Evolutionary conservation across 2,888 invertebrate species (phyloP), one percentile per base, ranked within the genome.

Genomic region (Oligia strigilis): DNA sequence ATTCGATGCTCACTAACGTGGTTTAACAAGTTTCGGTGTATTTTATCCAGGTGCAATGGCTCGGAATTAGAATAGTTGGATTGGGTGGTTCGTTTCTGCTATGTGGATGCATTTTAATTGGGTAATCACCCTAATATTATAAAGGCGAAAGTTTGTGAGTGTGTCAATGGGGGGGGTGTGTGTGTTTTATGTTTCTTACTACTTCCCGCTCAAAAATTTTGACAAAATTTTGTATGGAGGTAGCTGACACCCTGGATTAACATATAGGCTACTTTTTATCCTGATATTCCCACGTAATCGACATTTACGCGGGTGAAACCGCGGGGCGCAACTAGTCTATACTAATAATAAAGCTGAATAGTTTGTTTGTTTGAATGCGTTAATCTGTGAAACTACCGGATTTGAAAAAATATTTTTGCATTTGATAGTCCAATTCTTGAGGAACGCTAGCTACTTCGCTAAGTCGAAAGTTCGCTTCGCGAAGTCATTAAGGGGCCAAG

Each of bases 11-110:
- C 88, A 87, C 86, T 83, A 85, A 89, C 89, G 87, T 89, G 87
- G 85, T 91, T 88, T 91, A 88, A 90, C 89, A 90, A 91, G 92
- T 91, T 92, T 86, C 73, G 77, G 77, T 87, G 85, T 90, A 83
- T 86, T 90, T 87, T 85, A 85, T 85, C 80, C 78, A 76, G 76
- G 76, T 80, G 77, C 40, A 77, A 73, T 36, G 40, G 66, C 60
- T 81, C 75, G 83, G 70, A 88, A 86, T 88, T 80, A 80, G 79
- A 83, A 81, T 84, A 83, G 85, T 88, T 85, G 66, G 40, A 83
- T 72, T 73, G 8, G 43, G 55, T 73, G 80, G 49, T 79, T 72
- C 5, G 46, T n/a, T 73, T 5, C 8, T 75, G 36, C 67, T 66
- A 46, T 58, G 46, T 52, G 17, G 8, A 11, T 6, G 55, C 2